phyloP scores from a whole-genome alignment of 2,797 vertebrate genomes.

The Premnoplex brunnescens region DNA sequence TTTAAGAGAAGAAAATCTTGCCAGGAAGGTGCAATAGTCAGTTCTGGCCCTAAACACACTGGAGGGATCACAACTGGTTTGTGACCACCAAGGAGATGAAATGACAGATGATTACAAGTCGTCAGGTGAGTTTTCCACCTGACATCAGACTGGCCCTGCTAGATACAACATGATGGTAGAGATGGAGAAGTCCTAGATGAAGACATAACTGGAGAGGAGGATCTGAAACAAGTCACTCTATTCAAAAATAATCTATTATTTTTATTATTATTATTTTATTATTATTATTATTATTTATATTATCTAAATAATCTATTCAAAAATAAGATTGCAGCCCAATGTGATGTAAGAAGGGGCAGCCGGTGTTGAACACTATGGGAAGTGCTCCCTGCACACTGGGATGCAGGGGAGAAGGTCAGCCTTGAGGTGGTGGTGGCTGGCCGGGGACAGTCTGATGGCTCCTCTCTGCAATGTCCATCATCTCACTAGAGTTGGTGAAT shows the following conservation, averaged over 20 bases:
- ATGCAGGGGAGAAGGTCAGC: not conserved
- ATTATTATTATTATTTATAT: no score
- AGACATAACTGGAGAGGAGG: not conserved
- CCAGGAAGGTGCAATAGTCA: not conserved
- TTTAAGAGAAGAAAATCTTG: not conserved
- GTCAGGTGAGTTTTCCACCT: not conserved
- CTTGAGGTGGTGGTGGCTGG: not conserved
- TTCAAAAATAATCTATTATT: not conserved
- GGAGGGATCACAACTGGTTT: not conserved
- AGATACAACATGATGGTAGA: fast-evolving
- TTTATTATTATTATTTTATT: no score
- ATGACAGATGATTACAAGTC: not conserved
- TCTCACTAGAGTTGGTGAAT: not conserved
- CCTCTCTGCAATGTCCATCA: fast-evolving
- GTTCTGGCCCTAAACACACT: not conserved
- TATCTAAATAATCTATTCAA: not conserved
- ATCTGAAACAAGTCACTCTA: not conserved
- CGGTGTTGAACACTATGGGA: not conserved
- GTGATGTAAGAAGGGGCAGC: not conserved
- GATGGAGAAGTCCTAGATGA: not conserved
- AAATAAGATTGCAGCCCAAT: not conserved
- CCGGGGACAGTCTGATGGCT: not conserved
- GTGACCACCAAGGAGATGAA: not conserved
- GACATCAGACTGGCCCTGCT: not conserved
- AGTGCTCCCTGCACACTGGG: not conserved